phyloP scores from a whole-genome alignment of 1,140 invertebrate species.

The Drosophila ironensis region DNA sequence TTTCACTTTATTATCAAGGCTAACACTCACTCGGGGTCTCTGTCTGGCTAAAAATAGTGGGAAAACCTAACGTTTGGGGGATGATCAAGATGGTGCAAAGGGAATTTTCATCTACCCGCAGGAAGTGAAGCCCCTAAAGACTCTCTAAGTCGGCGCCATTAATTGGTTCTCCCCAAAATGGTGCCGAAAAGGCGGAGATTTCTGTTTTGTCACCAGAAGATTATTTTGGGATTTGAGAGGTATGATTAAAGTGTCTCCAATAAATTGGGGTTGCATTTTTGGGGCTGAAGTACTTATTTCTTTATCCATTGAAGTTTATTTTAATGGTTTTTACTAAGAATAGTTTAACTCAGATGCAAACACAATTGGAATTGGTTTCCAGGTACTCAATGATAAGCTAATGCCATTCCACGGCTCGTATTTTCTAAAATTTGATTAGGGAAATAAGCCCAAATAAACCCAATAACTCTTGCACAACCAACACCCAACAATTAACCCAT shows the following conservation, averaged over 20 bases:
- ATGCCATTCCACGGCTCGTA: too few relatives aligned
- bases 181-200: conserved; percentile 52
- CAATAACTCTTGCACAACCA: too few relatives aligned
- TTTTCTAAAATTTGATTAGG: too few relatives aligned
- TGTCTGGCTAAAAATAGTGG: conserved; percentile 37
- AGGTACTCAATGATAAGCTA: too few relatives aligned
- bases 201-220: conserved; percentile 20
- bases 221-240: conserved; percentile 19
- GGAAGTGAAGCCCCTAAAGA: conserved; percentile 12
- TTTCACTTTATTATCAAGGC: conserved; percentile 51
- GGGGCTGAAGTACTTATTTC: too few relatives aligned
- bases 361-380: too few relatives aligned
- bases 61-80: conserved; percentile 13
- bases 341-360: too few relatives aligned
- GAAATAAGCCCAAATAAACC: background rate
- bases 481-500: background rate
- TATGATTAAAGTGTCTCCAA: conserved; percentile 2
- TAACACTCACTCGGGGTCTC: conserved; percentile 6
- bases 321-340: too few relatives aligned
- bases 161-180: conserved; percentile 44
- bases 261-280: background rate
- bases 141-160: conserved; percentile 35
- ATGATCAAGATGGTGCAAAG: conserved; percentile 8
- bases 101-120: background rate
- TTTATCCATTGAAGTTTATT: too few relatives aligned